Evolutionary conservation across 2,888 invertebrate species (phyloP).

Genomic region (Gymnosoma rotundatum): DNA sequence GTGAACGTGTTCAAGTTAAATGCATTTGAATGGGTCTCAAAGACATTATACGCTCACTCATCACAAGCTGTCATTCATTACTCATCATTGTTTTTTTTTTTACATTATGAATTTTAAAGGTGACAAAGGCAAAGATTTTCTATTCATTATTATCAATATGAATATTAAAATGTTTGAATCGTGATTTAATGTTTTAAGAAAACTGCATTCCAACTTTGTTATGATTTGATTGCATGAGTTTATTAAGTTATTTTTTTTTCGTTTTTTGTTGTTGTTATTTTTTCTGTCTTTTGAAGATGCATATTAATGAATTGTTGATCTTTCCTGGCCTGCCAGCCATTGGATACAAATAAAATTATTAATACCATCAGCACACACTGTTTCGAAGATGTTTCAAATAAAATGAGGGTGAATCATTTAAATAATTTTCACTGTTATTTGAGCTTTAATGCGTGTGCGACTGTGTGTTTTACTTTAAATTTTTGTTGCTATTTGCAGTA

Average conservation of each 20-base stretch:
- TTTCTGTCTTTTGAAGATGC: neutral
- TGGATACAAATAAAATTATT: neutral
- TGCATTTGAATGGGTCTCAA: slow-evolving; percentile 36
- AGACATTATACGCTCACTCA: slow-evolving; percentile 65
- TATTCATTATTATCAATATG: slow-evolving; percentile 23
- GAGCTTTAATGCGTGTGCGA: neutral
- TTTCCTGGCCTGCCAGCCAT: neutral
- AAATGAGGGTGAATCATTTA: slow-evolving; percentile 63
- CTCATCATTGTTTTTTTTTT: slow-evolving; percentile 17
- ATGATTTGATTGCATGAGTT: slow-evolving; percentile 57
- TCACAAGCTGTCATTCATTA: slow-evolving; percentile 63
- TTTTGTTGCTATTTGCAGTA: neutral
- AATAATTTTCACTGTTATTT: slow-evolving; percentile 67
- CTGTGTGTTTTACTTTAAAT: neutral
- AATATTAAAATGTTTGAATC: slow-evolving; percentile 38
- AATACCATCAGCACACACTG: neutral
- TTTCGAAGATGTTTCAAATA: slow-evolving; percentile 2
- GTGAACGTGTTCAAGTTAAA: slow-evolving; percentile 36
- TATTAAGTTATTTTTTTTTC: slow-evolving; percentile 54
- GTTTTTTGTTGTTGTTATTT: too few species aligned
- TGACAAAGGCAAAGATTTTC: slow-evolving; percentile 47
- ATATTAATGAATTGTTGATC: slow-evolving; percentile 55
- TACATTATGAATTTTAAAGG: slow-evolving; percentile 30
- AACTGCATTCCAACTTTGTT: slow-evolving; percentile 57
- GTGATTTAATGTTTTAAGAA: slow-evolving; percentile 57